Percentiles rank a stretch among this genome's conserved stretches.
phyloP scores from a whole-genome alignment of 2,113 vertebrate genomes.

The Myiozetetes cayanensis region DNA sequence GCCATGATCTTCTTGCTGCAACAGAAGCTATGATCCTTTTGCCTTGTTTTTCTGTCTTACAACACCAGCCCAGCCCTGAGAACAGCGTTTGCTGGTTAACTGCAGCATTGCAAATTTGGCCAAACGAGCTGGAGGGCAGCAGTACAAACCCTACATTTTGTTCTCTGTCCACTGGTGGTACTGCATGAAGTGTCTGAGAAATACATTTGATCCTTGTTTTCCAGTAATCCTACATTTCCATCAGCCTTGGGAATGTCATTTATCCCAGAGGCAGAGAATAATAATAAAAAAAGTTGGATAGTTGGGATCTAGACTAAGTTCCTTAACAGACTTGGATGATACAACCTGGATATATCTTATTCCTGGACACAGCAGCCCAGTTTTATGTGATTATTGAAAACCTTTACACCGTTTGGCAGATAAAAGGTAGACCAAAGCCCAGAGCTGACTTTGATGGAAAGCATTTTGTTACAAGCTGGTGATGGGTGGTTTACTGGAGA shows the following conservation, averaged over 20 bases:
- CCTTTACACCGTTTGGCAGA: background rate
- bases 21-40: conserved; percentile 42
- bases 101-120: background rate
- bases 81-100: background rate
- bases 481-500: background rate
- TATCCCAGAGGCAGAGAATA: conserved; percentile 3
- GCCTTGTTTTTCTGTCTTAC: conserved; percentile 49
- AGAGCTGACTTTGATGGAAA: conserved; percentile 15
- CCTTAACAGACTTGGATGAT: conserved; percentile 12
- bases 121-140: background rate
- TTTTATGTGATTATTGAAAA: conserved; percentile 2
- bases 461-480: background rate
- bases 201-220: background rate
- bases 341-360: background rate
- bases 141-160: background rate
- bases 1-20: conserved; percentile 33
- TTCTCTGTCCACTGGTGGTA: background rate
- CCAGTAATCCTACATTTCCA: background rate
- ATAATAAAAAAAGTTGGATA: background rate
- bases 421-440: conserved; percentile 26
- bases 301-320: background rate
- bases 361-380: background rate
- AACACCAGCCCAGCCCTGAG: background rate
- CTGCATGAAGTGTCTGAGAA: background rate
- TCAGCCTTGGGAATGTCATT: background rate